Percentiles rank a stretch among this genome's conserved stretches.
Evolutionary conservation across 2,888 invertebrate species (phyloP).

Genomic region (Catotricha subobsoleta): DNA sequence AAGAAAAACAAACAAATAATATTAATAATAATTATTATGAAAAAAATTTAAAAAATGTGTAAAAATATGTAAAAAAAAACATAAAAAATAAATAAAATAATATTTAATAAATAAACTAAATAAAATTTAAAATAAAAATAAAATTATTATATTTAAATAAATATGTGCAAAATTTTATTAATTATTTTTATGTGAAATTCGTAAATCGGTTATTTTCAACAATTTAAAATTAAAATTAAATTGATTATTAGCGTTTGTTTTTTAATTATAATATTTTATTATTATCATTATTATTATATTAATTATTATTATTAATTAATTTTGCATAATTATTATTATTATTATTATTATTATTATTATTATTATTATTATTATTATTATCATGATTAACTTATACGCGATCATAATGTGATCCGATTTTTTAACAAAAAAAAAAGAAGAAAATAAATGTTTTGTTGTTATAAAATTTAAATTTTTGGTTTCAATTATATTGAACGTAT

Average conservation of each 20-base stretch:
- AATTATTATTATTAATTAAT: neutral
- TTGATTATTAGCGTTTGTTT: too few species aligned
- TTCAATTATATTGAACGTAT: too few species aligned
- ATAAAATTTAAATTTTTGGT: conserved; percentile 17
- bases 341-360: conserved; percentile 3
- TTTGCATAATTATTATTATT: neutral
- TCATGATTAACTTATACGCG: conserved; percentile 4
- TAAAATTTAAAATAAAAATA: too few species aligned
- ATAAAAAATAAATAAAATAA: neutral
- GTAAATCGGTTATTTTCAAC: too few species aligned
- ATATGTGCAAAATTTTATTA: conserved; percentile 1
- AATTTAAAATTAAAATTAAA: too few species aligned
- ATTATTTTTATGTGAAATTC: neutral
- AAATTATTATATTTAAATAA: too few species aligned
- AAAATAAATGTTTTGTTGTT: conserved; percentile 19
- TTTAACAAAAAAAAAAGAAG: conserved; percentile 7
- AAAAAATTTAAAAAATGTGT: neutral
- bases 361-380: conserved; percentile 1
- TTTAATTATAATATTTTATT: conserved; percentile 1
- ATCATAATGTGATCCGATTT: conserved; percentile 5
- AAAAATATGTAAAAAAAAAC: conserved; percentile 1
- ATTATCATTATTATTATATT: neutral
- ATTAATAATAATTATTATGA: neutral
- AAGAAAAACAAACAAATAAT: neutral
- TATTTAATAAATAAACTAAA: neutral